A percentile compares a stretch with the other conserved stretches of the same genome.
These are phyloP conservation scores for Eumeta japonica DNA, from an alignment of 1,140 invertebrate species.

Conservation along the genomic window DNA sequence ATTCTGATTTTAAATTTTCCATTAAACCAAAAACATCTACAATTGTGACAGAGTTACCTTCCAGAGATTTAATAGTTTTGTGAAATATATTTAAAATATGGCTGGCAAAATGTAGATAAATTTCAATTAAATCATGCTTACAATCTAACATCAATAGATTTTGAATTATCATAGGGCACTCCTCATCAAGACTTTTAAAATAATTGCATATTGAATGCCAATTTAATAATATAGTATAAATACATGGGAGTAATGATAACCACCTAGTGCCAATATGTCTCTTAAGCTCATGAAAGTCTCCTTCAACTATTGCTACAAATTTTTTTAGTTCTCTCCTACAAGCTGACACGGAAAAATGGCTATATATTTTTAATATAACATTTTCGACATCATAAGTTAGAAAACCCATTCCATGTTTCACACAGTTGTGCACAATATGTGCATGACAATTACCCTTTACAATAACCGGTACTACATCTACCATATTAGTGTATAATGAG, in stretches of 20 bases:
- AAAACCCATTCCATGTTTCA: slow-evolving; percentile 9
- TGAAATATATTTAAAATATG: slow-evolving; percentile 4
- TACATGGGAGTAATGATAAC: slow-evolving; percentile 8
- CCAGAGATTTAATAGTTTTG: slow-evolving; percentile 2
- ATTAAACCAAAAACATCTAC: slow-evolving; percentile 3
- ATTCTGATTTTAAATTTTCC: slow-evolving; percentile 3
- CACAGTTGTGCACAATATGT: no score
- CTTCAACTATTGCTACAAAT: not conserved
- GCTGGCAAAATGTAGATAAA: slow-evolving; percentile 4
- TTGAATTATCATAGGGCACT: slow-evolving; percentile 2
- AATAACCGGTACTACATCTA: slow-evolving; percentile 3
- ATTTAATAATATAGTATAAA: slow-evolving; percentile 12
- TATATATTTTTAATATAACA: slow-evolving; percentile 10
- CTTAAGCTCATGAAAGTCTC: slow-evolving; percentile 8
- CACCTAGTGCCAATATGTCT: slow-evolving; percentile 7
- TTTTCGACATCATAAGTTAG: slow-evolving; percentile 12
- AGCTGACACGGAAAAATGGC: slow-evolving; percentile 10
- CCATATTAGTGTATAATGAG: no score
- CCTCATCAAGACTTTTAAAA: slow-evolving; percentile 5
- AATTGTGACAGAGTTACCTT: slow-evolving; percentile 5
- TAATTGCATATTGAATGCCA: slow-evolving; percentile 11
- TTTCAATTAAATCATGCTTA: slow-evolving; percentile 2
- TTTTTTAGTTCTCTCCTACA: slow-evolving; percentile 9
- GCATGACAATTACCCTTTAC: slow-evolving; percentile 8
- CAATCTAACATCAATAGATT: slow-evolving; percentile 3